phyloP scores from a whole-genome alignment of 1,140 invertebrate species.

The Pogonomyrmex barbatus region DNA sequence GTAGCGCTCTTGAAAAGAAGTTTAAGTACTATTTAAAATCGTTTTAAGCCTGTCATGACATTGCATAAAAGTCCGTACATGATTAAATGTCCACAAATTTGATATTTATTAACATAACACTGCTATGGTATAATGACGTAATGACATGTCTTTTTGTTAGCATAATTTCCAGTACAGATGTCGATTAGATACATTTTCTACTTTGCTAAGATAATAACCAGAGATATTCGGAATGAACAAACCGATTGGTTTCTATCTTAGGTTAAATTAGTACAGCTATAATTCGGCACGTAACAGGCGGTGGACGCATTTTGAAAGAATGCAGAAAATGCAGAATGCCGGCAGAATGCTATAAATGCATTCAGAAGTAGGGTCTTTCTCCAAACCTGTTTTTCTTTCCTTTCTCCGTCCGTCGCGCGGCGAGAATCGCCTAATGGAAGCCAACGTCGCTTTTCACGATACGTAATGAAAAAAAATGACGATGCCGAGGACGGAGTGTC shows the following conservation, averaged over 20 bases:
- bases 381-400: conserved; percentile 36
- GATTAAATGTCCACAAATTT: conserved; percentile 39
- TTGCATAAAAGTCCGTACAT: not conserved
- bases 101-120: not conserved
- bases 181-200: not conserved
- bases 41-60: conserved; percentile 6
- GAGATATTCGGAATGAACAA: not conserved
- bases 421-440: conserved; percentile 49
- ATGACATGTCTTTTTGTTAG: not conserved
- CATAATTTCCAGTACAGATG: not conserved
- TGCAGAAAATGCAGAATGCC: conserved; percentile 40
- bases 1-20: not conserved
- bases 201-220: not conserved
- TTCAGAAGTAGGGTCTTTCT: conserved; percentile 8
- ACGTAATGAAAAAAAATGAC: conserved; percentile 53
- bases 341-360: not conserved
- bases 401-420: not conserved
- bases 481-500: conserved; percentile 28
- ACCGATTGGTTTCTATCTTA: not conserved
- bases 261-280: not conserved
- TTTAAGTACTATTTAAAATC: conserved; percentile 16
- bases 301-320: not conserved
- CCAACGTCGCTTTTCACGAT: conserved; percentile 55
- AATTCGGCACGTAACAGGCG: not conserved
- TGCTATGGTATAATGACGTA: conserved; percentile 4